phyloP scores from a whole-genome alignment of 2,113 vertebrate genomes.

The Hipposideros armiger region DNA sequence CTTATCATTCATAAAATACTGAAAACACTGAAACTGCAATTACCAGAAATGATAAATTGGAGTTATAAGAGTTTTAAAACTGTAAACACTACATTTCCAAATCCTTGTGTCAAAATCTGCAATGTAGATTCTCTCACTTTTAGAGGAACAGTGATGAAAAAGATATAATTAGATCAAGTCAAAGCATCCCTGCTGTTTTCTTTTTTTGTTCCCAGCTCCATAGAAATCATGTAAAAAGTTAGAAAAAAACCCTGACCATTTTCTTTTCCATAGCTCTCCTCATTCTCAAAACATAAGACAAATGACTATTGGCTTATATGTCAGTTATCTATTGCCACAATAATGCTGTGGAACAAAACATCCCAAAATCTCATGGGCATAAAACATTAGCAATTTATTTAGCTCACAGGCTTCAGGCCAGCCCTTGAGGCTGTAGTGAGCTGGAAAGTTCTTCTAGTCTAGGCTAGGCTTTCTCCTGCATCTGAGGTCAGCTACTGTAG shows the following conservation, averaged over 20 bases:
- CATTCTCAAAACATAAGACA: background rate
- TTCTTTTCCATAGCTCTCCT: background rate
- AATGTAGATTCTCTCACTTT: background rate
- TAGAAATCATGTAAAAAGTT: background rate
- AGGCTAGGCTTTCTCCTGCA: background rate
- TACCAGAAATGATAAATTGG: constrained; percentile 27
- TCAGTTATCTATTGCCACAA: background rate
- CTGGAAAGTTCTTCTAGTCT: background rate
- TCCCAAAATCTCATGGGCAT: background rate
- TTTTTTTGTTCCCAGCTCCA: background rate
- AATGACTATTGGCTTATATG: background rate
- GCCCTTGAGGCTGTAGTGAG: background rate
- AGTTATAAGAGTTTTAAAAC: constrained; percentile 26
- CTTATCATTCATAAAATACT: constrained; percentile 50
- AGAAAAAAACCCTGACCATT: background rate
- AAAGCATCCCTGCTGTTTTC: background rate
- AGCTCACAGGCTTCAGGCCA: background rate
- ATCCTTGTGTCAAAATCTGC: background rate
- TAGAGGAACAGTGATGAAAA: background rate
- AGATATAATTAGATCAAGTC: background rate
- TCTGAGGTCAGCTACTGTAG: background rate
- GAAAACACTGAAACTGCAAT: constrained; percentile 40
- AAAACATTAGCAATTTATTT: background rate
- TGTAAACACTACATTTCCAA: background rate
- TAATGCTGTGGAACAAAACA: constrained; percentile 27